Evolutionary conservation across 2,113 vertebrate species (phyloP), one percentile per base, ranked within the genome.

Genomic region (Gallinago jamesoni): DNA sequence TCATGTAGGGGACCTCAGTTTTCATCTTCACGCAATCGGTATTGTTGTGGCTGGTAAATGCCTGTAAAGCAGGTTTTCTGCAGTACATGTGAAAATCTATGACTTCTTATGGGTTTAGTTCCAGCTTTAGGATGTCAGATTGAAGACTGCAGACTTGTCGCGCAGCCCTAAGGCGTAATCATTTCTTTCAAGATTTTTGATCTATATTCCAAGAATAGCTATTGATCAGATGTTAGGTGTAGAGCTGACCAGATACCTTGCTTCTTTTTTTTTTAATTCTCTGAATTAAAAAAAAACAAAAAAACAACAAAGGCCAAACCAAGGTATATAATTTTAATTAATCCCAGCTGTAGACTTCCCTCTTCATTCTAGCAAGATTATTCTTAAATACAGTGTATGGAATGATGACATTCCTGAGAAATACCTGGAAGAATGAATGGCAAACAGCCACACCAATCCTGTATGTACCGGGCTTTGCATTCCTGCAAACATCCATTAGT

Each of bases 341-440:
- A 24, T 56, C 14, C 50, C 24, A 66, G 19, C 14, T 90, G 7
- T 31, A 90, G 17, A 12, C 59, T 30, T n/a, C 30, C 31, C 20
- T 67, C 31, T 48, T 11, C 8, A 16, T 81, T 39, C 60, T 50
- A 90, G 25, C 11, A 83, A 73, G 14, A 39, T 35, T 17, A 47
- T 73, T 37, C 41, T 23, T 45, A 66, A 66, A 45, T 66, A 66
- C 9, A 37, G 16, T 28, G 3, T 68, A 66, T 75, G 24, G 14
- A 39, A 28, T 39, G 12, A 50, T 55, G 70, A 56, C 33, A 50
- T 12, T 72, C 23, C 30, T 63, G 39, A 93, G 57, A 86, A 84
- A 87, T 98, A 98, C 98, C 98, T 96, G 98, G 98, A 77, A 98
- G 98, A 80, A 98, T 80, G 63, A 98, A 98, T 8, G 98, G 98